Evolutionary conservation across 2,113 vertebrate species (phyloP), one percentile per base, ranked within the genome.

Genomic region (Anarrhichthys ocellatus): DNA sequence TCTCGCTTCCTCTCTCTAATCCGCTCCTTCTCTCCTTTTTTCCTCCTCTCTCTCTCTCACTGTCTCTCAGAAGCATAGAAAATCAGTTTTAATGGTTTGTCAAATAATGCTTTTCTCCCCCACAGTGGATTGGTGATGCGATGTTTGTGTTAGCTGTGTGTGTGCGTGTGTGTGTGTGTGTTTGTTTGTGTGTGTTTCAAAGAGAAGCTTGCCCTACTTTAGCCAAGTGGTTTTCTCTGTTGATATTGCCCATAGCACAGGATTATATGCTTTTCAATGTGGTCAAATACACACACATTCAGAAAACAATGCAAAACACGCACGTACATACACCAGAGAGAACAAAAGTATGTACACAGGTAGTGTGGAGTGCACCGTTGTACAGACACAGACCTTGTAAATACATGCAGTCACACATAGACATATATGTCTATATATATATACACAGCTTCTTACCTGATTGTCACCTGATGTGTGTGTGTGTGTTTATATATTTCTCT

Each of bases 81-180:
- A 93, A 93, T 93, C 89, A 89, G 86, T 93, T 94, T 90, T 89
- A 91, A 93, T 91, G 93, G 90, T 91, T 93, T 91, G 91, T 92
- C 91, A 93, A 93, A 93, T 92, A 93, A 91, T 93, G 86, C 89
- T 69, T 90, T 89, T 92, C 87, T 87, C 81, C 84, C 86, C 86
- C 86, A 91, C 89, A 90, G 84, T 93, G 91, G 82, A 86, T 90
- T 87, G 84, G 88, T 68, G 77, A 89, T 87, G 92, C 79, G 6
- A 69, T 84, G 90, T 89, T 82, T 94, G 88, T 89, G 90, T 83
- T 82, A 73, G 79, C 78, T n/a, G 73, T 71, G 61, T 82, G 59
- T 64, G 64, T 70, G 56, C 73, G 58, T 68, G 56, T 80, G 48
- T 74, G 54, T 52, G 48, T 52, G 83, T 73, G 74, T 73, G 36